phyloP scores from a whole-genome alignment of 1,140 invertebrate species.

The Lanistes nyassanus region DNA sequence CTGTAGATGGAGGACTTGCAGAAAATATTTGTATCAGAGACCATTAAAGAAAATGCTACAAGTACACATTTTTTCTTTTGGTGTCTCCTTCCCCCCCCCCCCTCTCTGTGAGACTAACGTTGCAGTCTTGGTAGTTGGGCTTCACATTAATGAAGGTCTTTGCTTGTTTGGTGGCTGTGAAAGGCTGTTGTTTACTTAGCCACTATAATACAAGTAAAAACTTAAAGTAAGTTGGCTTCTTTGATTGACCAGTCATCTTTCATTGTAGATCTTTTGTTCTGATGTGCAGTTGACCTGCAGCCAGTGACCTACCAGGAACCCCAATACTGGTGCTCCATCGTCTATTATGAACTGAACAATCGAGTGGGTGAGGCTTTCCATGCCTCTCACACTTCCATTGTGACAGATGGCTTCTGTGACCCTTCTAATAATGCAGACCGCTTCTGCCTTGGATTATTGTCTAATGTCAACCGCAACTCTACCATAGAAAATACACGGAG shows the following conservation, averaged over 20 bases:
- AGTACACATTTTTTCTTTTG: no score
- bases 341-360: conserved; percentile 96
- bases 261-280: background rate
- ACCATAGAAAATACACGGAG: conserved; percentile 97
- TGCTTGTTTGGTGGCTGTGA: no score
- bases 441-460: conserved; percentile 94
- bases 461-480: conserved; percentile 97
- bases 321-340: conserved; percentile 94
- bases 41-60: no score
- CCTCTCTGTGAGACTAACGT: no score
- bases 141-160: no score
- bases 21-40: no score
- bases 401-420: conserved; percentile 97
- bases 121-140: no score
- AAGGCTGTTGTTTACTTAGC: no score
- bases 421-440: conserved; percentile 88
- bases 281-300: conserved; percentile 52
- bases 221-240: no score
- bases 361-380: conserved; percentile 95
- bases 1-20: no score
- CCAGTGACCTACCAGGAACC: conserved; percentile 79
- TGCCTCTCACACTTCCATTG: conserved; percentile 88
- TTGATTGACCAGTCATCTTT: background rate
- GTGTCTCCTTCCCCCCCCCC: no score
- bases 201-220: no score